Percentiles rank a stretch among this genome's conserved stretches.
Conservation (phyloP, 2,797 vertebrate species). For the Danio kyathit region DNA sequence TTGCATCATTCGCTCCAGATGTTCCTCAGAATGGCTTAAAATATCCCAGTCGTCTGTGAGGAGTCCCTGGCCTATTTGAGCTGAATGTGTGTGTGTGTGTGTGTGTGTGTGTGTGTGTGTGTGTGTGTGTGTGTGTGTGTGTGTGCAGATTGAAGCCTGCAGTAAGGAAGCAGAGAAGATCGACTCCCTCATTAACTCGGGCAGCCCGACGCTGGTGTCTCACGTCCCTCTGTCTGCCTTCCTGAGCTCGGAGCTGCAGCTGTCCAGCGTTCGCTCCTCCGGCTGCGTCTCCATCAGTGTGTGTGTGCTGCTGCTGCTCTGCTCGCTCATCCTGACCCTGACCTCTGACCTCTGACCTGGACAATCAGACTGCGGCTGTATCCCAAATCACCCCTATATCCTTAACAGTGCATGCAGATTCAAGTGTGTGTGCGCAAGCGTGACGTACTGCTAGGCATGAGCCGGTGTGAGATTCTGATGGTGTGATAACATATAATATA, state of each 20-base stretch:
- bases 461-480: too few species aligned
- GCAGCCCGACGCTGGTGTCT: slow-evolving; percentile 91
- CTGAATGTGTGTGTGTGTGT: not conserved
- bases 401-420: too few species aligned
- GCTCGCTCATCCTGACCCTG: slow-evolving; percentile 59
- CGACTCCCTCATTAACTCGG: slow-evolving; percentile 94
- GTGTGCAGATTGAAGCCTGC: slow-evolving; percentile 92
- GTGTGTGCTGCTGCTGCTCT: slow-evolving; percentile 8
- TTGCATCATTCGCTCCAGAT: slow-evolving; percentile 56
- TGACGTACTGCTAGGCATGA: too few species aligned
- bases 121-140: slow-evolving; percentile 14
- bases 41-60: slow-evolving; percentile 35
- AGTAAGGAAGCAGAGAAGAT: slow-evolving; percentile 98
- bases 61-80: not conserved
- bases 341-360: slow-evolving; percentile 43
- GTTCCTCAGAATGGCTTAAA: slow-evolving; percentile 26
- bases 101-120: not conserved
- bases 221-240: slow-evolving; percentile 94
- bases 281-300: slow-evolving; percentile 24
- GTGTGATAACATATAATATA: too few species aligned
- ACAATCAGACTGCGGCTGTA: too few species aligned
- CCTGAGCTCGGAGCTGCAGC: slow-evolving; percentile 86
- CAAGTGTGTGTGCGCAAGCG: too few species aligned
- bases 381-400: slow-evolving; percentile 19
- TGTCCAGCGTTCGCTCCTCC: slow-evolving; percentile 83